A percentile compares a stretch with the other conserved stretches of the same genome.
phyloP scores from a whole-genome alignment of 2,888 invertebrate genomes.

The Oxyteleia sp. region DNA sequence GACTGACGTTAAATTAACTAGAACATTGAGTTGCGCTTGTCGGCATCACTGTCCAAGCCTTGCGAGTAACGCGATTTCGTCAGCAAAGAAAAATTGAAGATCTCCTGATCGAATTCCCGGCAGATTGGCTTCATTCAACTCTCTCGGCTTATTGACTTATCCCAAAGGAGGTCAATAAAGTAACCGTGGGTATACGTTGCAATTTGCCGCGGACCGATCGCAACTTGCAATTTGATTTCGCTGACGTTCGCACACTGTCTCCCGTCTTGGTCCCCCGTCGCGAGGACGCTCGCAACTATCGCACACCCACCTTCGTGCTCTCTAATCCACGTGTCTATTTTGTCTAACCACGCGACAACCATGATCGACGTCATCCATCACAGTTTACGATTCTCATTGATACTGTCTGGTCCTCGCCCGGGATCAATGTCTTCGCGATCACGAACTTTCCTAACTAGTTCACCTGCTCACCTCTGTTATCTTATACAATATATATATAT shows the following conservation, averaged over 20 bases:
- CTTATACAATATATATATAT: slow-evolving; percentile 34
- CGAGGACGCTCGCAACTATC: slow-evolving; percentile 53
- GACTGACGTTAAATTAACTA: too few relatives aligned
- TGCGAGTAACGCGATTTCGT: slow-evolving; percentile 9
- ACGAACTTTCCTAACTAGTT: slow-evolving; percentile 64
- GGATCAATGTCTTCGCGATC: slow-evolving; percentile 75
- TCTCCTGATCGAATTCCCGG: slow-evolving; percentile 50
- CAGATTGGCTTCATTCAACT: slow-evolving; percentile 59
- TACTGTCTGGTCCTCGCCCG: slow-evolving; percentile 82
- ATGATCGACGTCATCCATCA: slow-evolving; percentile 62
- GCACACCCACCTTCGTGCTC: slow-evolving; percentile 42
- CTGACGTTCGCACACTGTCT: slow-evolving; percentile 34
- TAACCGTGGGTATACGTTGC: slow-evolving; percentile 58
- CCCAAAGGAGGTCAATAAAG: slow-evolving; percentile 60
- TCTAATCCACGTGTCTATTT: slow-evolving; percentile 58
- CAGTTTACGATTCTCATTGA: slow-evolving; percentile 61
- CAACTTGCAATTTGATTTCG: slow-evolving; percentile 62
- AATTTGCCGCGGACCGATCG: slow-evolving; percentile 54
- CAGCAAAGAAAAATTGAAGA: slow-evolving; percentile 50
- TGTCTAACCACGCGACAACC: slow-evolving; percentile 45
- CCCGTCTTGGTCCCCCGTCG: slow-evolving; percentile 59
- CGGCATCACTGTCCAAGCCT: not conserved
- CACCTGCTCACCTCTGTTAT: slow-evolving; percentile 65
- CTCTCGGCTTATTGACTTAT: slow-evolving; percentile 60
- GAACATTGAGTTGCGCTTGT: not conserved